Base-by-base conservation (phyloP, 2,888 invertebrate genomes). In the Choristoneura rosaceana region DNA sequence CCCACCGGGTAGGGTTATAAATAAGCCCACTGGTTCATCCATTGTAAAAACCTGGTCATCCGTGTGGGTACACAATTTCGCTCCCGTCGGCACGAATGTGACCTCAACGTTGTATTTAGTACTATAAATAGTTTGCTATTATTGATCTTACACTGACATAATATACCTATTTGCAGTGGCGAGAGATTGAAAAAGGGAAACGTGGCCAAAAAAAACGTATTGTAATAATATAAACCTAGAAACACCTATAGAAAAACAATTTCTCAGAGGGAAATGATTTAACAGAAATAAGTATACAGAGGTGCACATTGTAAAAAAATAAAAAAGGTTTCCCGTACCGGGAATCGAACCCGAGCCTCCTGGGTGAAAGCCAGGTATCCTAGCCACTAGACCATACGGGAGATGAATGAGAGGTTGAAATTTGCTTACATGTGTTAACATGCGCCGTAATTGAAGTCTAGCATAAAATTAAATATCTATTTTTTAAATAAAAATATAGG, bases 341-440 rank as follows among this genome's bases (percentile, higher is more conserved):
- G 95, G 95, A 95, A 95, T 96, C 95, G 95, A 96, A 95, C 95
- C 95, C 95, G 95, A 95, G 95, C 95, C 95, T 96, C 95, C 95
- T 95, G 95, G 95, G 95, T 95, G 95, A 95, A 95, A 95, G 95
- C 95, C 95, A 95, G 95, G 95, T 95, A 95, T 95, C 95, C 95
- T 95, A 95, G 95, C 95, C 95, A 95, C 95, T 95, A 95, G 95
- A 95, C 95, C 94, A 95, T 95, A 95, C 94, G 95, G 95, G 95
- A 95, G 67, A 12, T 71, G 15, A 0, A 0, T 0, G 0, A 0
- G 0, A 0, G 0, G 7, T 4, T 9, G 43, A 71, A 66, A 55
- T 71, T 66, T 17, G 3, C 0, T 0, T 33, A 14, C 7, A 25
- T 2, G 5, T 17, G 2, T 14, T 4, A 33, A 12, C 33, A 33